These are phyloP conservation scores for Piscicola geometra DNA, from an alignment of 2,888 invertebrate species.

Conservation along the genomic window DNA sequence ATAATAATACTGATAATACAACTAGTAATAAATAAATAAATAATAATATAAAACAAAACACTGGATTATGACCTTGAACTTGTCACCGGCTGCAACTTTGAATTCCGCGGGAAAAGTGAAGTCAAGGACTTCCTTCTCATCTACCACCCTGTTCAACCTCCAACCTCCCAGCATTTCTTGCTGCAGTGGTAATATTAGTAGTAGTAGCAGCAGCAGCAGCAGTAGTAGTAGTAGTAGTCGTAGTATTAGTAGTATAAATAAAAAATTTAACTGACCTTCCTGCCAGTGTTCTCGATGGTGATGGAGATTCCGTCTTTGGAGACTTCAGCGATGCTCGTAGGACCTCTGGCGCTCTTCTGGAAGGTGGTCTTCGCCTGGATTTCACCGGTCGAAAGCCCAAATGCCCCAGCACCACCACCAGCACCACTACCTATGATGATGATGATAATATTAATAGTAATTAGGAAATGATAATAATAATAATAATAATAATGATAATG, in stretches of 20 bases:
- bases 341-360: constrained; percentile 46
- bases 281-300: constrained; percentile 57
- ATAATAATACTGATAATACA: too few species aligned
- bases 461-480: too few species aligned
- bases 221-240: too few species aligned
- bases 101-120: constrained; percentile 29
- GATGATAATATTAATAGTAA: too few species aligned
- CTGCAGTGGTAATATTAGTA: too few species aligned
- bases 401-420: not conserved
- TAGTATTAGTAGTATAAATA: too few species aligned
- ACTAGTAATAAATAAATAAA: too few species aligned
- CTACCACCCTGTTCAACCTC: constrained; percentile 31
- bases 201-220: too few species aligned
- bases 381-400: constrained; percentile 50
- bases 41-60: not conserved
- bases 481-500: too few species aligned
- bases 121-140: constrained; percentile 26
- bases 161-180: constrained; percentile 35
- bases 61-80: constrained; percentile 33
- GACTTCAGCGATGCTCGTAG: constrained; percentile 49
- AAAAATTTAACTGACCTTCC: constrained; percentile 47
- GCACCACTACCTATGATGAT: too few species aligned
- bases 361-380: constrained; percentile 60
- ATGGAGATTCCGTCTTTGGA: constrained; percentile 58
- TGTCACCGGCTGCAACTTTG: constrained; percentile 25